A percentile compares a stretch with the other conserved stretches of the same genome.
These are phyloP conservation scores for Sialia sialis DNA, from an alignment of 2,113 vertebrate genomes.

Conservation along the genomic window DNA sequence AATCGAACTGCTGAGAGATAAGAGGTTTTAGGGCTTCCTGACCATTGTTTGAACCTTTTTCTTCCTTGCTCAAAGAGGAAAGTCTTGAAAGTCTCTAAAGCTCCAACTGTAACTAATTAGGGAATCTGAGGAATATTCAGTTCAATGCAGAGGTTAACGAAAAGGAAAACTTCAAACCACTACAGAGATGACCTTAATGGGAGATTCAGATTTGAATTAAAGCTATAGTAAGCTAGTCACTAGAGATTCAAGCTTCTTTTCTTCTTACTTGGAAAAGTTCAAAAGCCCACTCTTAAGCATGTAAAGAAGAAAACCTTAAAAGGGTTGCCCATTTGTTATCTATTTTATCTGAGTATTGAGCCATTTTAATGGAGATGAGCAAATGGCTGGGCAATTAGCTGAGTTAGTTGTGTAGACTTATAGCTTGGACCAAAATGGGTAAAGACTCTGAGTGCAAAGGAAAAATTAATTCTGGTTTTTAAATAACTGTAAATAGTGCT, in stretches of 20 bases:
- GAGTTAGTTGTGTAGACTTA: not conserved
- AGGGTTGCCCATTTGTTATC: slow-evolving; percentile 18
- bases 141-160: slow-evolving; percentile 68
- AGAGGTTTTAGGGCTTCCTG: slow-evolving; percentile 60
- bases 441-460: not conserved
- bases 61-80: slow-evolving; percentile 47
- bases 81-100: slow-evolving; percentile 58
- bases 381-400: not conserved
- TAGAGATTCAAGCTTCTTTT: slow-evolving; percentile 34
- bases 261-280: slow-evolving; percentile 44
- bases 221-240: slow-evolving; percentile 37
- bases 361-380: slow-evolving; percentile 21
- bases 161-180: slow-evolving; percentile 62
- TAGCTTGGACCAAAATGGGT: not conserved
- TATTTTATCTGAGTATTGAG: slow-evolving; percentile 26
- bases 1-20: slow-evolving; percentile 57
- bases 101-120: slow-evolving; percentile 70
- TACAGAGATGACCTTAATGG: slow-evolving; percentile 57
- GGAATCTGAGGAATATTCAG: slow-evolving; percentile 63
- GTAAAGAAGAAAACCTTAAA: slow-evolving; percentile 3
- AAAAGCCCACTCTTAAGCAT: slow-evolving; percentile 36
- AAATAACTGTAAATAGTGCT: not conserved
- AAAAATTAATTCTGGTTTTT: not conserved
- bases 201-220: slow-evolving; percentile 60
- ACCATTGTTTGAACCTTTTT: slow-evolving; percentile 65